Evolutionary conservation across 1,140 invertebrate genomes (phyloP), one percentile per base, ranked within the genome.

Genomic region (Coelopa frigida): DNA sequence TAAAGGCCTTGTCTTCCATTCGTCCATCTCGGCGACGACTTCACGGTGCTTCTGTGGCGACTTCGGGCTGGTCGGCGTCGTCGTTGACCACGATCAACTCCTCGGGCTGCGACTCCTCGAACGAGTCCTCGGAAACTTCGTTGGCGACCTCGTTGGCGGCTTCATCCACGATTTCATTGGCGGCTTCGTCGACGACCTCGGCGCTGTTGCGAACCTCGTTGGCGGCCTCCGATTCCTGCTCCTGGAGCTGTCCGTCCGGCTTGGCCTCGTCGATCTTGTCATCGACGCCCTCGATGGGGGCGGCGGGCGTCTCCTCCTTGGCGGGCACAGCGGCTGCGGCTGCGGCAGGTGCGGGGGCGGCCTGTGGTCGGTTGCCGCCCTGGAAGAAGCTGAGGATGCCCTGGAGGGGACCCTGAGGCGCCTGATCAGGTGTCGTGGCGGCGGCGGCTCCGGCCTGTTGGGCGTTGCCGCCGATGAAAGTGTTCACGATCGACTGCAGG

Each of bases 301-400:
- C 15, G 18, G 26, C 27, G 3, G 60, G 55, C 24, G n/a, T n/a
- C 47, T 47, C 21, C 15, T 46, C 21, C 10, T 18, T 36, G 0
- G 58, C 35, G 0, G 57, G 47, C 11, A 53, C 40, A 5, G 59
- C 52, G 0, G 20, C 41, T n/a, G 22, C 33, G 17, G 24, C 44
- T 38, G 26, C 21, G 6, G 33, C 33, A 8, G 41, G 42, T 21
- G 41, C 51, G 4, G 58, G 49, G 5, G 12, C 27, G 2, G 53
- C 41, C 44, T 60, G 59, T 10, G 62, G 62, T 5, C 62, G 48
- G 51, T 66, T 66, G 20, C 61, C 61, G 24, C 62, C 62, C 32
- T 65, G 53, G 50, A 65, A 65, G 50, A 65, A 65, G 10, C 53
- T 65, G 24, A 65, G 54, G 32, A 65, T 54, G 17, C 59, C 57